Conservation (phyloP, 2,113 vertebrate genomes). For the Pontoporia blainvillei region DNA sequence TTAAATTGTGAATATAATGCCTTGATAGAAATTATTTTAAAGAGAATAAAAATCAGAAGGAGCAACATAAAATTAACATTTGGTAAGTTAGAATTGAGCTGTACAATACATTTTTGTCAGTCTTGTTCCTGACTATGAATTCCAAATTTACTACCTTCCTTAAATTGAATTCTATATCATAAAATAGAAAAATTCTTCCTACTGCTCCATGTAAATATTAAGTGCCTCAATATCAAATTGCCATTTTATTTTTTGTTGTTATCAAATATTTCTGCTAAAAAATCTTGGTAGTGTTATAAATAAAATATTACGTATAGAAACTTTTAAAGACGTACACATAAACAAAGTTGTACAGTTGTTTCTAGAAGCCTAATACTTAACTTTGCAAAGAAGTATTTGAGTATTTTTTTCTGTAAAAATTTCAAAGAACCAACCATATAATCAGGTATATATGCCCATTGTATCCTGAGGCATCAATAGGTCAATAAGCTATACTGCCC, state of each 20-base stretch:
- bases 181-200: not conserved
- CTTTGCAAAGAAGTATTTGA: not conserved
- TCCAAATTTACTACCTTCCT: not conserved
- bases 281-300: not conserved
- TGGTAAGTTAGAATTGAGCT: not conserved
- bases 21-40: not conserved
- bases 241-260: slow-evolving; percentile 5
- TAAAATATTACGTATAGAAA: not conserved
- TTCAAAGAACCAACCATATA: not conserved
- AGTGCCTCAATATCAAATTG: not conserved
- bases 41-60: not conserved
- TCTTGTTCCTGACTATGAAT: not conserved
- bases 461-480: not conserved
- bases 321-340: not conserved
- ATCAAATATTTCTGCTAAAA: not conserved
- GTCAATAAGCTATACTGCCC: not conserved
- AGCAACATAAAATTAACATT: not conserved
- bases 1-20: not conserved
- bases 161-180: not conserved
- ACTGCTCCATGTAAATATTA: not conserved
- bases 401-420: not conserved
- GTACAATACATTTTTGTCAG: not conserved
- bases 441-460: not conserved
- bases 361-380: not conserved
- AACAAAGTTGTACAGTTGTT: not conserved